Conservation (phyloP, 2,797 vertebrate genomes). For the Acipenser transmontanus region DNA sequence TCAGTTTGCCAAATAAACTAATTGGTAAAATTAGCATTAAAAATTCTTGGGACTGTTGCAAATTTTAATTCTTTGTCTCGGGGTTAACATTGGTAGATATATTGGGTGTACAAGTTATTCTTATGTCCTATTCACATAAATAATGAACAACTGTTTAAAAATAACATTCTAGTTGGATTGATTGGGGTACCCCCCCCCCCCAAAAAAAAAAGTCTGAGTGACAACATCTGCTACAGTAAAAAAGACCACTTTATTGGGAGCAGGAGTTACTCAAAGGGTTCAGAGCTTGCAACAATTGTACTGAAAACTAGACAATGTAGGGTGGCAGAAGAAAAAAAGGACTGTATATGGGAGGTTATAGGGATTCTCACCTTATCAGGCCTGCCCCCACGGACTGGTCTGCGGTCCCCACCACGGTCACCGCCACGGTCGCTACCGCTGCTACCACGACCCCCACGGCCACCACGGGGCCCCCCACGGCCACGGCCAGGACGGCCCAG, state of each 20-base stretch:
- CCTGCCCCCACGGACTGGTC: constrained; percentile 75
- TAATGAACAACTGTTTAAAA: no score
- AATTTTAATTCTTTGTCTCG: no score
- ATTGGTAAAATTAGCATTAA: neutral
- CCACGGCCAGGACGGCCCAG: constrained; percentile 91
- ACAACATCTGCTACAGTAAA: neutral
- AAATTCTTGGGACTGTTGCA: neutral
- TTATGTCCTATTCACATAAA: no score
- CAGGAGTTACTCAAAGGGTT: neutral
- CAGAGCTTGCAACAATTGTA: neutral
- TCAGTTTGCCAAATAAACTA: neutral
- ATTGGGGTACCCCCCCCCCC: no score
- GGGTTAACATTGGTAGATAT: no score
- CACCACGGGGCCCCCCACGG: constrained; percentile 74
- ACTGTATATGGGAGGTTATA: no score
- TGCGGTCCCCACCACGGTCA: constrained; percentile 26
- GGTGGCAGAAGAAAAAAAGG: neutral
- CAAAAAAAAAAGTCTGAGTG: no score
- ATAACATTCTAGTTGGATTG: no score
- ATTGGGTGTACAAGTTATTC: no score
- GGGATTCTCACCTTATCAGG: constrained; percentile 79
- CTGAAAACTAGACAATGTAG: neutral
- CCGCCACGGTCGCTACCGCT: constrained; percentile 16
- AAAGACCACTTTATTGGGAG: constrained; percentile 12
- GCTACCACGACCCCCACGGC: constrained; percentile 56